Evolutionary conservation across 1,140 invertebrate genomes (phyloP), one percentile per base, ranked within the genome.

Genomic region (Carposina sasakii): DNA sequence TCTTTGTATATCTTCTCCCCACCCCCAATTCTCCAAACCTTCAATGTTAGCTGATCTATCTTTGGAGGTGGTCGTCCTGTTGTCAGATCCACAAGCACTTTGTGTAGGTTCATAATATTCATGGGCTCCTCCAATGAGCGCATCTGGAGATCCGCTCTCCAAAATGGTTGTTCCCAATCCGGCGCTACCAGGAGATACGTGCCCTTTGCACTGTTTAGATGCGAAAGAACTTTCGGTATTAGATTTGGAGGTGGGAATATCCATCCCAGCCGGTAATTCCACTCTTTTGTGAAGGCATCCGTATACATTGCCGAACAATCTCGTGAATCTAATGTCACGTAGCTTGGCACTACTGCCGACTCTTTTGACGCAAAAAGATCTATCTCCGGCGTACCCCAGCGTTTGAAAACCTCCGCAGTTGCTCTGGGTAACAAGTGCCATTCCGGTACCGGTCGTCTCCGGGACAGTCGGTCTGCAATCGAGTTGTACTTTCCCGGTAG

Each of bases 281-380:
- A 69, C 12, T n/a, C 23, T 24, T 28, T 53, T 51, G 54, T 60
- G 59, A 68, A 68, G 12, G 65, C 63, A 33, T 64, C 54, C 16
- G 37, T 50, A 36, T 60, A 67, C n/a, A 33, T 16, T 9, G 63
- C 63, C 9, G 34, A 43, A 0, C 6, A 44, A 57, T 67, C 56
- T 21, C 34, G 50, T 16, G 39, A 47, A 45, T 64, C 54, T 23
- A 36, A 15, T 3, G 61, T 57, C 26, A 57, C 57, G 43, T 70
- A 70, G 1, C 12, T 19, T 16, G n/a, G 46, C 19, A 59, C 44
- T 19, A 70, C 56, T 16, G 56, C 47, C 20, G 61, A 52, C 10
- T 33, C 33, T 2, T 9, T 33, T 4, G 52, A 54, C 2, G 63
- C 67, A 34, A 70, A 70, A 0, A 67, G 49, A 40, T 70, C 67